phyloP scores from a whole-genome alignment of 2,888 invertebrate genomes.

The Caenorhabditis parvicauda region DNA sequence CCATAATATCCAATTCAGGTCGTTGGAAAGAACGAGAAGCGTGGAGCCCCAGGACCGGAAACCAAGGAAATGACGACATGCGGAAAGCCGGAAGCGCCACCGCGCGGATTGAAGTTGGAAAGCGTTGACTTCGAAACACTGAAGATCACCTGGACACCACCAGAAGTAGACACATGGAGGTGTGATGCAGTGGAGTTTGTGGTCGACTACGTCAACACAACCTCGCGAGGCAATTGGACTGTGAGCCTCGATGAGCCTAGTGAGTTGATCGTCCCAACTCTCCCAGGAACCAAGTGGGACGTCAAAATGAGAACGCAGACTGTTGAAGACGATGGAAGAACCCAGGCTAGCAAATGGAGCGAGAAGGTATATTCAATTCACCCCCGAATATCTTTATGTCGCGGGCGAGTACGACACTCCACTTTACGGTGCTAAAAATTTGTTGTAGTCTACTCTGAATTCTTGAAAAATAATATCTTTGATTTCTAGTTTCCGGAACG shows the following conservation, averaged over 20 bases:
- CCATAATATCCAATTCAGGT: slow-evolving; percentile 29
- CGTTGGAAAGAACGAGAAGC: slow-evolving; percentile 61
- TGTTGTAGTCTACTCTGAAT: too few species aligned
- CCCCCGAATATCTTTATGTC: too few species aligned
- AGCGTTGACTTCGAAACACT: slow-evolving; percentile 54
- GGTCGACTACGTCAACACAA: slow-evolving; percentile 59
- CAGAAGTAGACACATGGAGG: slow-evolving; percentile 59
- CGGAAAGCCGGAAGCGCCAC: slow-evolving; percentile 59
- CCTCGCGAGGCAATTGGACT: slow-evolving; percentile 39
- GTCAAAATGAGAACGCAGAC: slow-evolving; percentile 61
- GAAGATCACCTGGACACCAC: slow-evolving; percentile 57
- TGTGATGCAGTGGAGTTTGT: slow-evolving; percentile 59
- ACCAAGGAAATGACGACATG: slow-evolving; percentile 59
- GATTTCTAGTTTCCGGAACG: too few species aligned
- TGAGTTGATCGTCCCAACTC: slow-evolving; percentile 39
- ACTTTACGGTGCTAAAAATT: too few species aligned
- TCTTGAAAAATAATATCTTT: too few species aligned
- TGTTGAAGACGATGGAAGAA: slow-evolving; percentile 54
- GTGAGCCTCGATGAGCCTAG: slow-evolving; percentile 43
- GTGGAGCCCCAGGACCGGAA: slow-evolving; percentile 61
- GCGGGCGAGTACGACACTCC: too few species aligned
- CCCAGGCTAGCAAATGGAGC: slow-evolving; percentile 56
- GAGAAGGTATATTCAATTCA: too few species aligned
- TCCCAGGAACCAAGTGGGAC: slow-evolving; percentile 60
- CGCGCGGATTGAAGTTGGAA: slow-evolving; percentile 51